A percentile compares a stretch with the other conserved stretches of the same genome.
Conservation (phyloP, 2,113 vertebrate genomes). For the Pipa parva region DNA sequence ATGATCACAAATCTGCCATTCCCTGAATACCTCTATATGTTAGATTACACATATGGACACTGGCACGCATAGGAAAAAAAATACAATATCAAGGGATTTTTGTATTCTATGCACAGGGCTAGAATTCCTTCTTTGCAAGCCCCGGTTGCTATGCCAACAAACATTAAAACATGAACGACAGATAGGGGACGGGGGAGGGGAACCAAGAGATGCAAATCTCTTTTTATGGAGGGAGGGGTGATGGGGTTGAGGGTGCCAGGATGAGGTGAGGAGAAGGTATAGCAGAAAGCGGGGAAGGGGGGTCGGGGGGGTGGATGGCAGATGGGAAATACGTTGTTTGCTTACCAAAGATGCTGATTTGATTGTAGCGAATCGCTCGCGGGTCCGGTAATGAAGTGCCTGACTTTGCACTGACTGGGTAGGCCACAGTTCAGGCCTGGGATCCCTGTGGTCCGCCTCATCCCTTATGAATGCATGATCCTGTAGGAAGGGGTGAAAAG, state of each 20-base stretch:
- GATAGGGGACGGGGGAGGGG: conserved; percentile 43
- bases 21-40: conserved; percentile 5
- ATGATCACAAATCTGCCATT: conserved; percentile 15
- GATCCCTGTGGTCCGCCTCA: conserved; percentile 86
- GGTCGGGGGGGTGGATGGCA: conserved; percentile 45
- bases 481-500: conserved; percentile 88
- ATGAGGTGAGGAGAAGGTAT: conserved; percentile 32
- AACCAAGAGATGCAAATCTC: conserved; percentile 42
- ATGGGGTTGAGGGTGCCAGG: conserved; percentile 41
- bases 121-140: conserved; percentile 55
- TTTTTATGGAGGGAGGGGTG: conserved; percentile 37
- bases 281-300: conserved; percentile 46
- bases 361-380: conserved; percentile 95
- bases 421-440: conserved; percentile 82
- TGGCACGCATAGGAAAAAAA: conserved; percentile 8
- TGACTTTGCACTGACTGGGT: conserved; percentile 85
- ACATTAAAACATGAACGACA: conserved; percentile 57
- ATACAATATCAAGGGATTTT: conserved; percentile 34
- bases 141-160: conserved; percentile 78
- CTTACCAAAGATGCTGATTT: conserved; percentile 97
- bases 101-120: conserved; percentile 53
- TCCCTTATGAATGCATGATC: conserved; percentile 96
- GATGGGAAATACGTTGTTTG: conserved; percentile 50
- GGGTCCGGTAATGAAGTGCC: conserved; percentile 91
- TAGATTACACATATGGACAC: neutral